Evolutionary conservation across 2,113 vertebrate species (phyloP), one percentile per base, ranked within the genome.

Genomic region (Etia nguti): DNA sequence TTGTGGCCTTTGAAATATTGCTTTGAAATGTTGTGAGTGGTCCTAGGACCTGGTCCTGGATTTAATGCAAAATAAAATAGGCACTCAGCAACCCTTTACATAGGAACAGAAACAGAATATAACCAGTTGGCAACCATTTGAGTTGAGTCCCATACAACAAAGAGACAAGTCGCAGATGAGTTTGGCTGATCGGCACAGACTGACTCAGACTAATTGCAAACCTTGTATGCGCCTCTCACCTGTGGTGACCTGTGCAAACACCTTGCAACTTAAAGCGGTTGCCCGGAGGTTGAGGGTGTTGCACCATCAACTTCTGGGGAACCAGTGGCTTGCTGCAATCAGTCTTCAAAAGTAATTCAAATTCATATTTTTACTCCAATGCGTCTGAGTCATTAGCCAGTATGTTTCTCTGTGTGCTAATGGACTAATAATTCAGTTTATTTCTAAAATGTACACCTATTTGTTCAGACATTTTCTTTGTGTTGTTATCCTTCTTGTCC

Each of bases 191-290:
- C 4, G 0, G 0, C 36, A 41, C 36, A 68, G 24, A 57, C n/a
- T 5, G 60, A 36, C 20, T 68, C 36, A 70, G 1, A 73, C 65
- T 46, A 22, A 73, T 46, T 46, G 2, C 38, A 73, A 46, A 24
- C 6, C 62, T 68, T 68, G 10, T 0, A 22, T 26, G 16, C 18
- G 43, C 13, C 6, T 46, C 13, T 6, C 13, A 6, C 15, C 13
- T 46, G 12, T 62, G 10, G n/a, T 70, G 12, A 43, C 36, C 4
- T 15, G 65, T 70, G n/a, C 36, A 70, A 70, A 43, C n/a, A 43
- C 65, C 0, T 70, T 43, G 38, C 38, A 43, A 26, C 38, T 43
- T 24, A 46, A 46, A 73, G 38, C 22, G 11, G 38, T 8, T 2
- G 22, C 65, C 22, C 38, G 1, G 13, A 46, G 65, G 38, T 10